phyloP scores from a whole-genome alignment of 2,797 vertebrate species.

The Chloroceryle inda region DNA sequence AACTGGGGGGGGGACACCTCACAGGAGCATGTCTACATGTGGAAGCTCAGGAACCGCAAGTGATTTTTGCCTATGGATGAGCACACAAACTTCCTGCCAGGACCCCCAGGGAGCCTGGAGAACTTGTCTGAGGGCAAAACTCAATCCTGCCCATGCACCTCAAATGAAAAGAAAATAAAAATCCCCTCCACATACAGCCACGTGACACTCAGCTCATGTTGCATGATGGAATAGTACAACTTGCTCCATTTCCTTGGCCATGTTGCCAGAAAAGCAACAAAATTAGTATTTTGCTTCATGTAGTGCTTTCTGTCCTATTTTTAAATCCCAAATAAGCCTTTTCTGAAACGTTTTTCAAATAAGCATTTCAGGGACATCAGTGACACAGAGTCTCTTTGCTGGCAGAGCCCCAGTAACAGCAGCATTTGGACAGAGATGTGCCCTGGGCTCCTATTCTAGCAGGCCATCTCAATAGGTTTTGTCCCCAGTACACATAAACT shows the following conservation, averaged over 20 bases:
- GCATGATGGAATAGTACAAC: not conserved
- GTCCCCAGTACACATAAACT: not conserved
- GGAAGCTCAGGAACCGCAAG: not conserved
- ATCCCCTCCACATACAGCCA: not conserved
- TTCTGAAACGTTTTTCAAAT: not conserved
- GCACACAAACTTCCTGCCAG: not conserved
- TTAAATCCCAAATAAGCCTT: not conserved
- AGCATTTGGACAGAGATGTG: not conserved
- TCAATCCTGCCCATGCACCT: not conserved
- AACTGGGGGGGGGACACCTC: not conserved
- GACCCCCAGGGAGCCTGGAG: not conserved
- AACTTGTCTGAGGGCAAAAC: not conserved
- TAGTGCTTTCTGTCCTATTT: not conserved
- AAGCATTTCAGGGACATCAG: not conserved
- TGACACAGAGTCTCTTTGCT: not conserved
- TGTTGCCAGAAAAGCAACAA: not conserved
- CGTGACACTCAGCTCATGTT: not conserved
- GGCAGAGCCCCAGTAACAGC: not conserved
- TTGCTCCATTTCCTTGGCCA: not conserved
- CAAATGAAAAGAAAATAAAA: slow-evolving; percentile 39
- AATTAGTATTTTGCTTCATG: not conserved
- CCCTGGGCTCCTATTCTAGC: not conserved
- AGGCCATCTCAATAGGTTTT: not conserved
- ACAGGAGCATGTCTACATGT: not conserved
- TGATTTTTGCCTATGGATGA: not conserved